Evolutionary conservation across 2,888 invertebrate species (phyloP), one percentile per base, ranked within the genome.

Genomic region (Lomographa bimaculata): DNA sequence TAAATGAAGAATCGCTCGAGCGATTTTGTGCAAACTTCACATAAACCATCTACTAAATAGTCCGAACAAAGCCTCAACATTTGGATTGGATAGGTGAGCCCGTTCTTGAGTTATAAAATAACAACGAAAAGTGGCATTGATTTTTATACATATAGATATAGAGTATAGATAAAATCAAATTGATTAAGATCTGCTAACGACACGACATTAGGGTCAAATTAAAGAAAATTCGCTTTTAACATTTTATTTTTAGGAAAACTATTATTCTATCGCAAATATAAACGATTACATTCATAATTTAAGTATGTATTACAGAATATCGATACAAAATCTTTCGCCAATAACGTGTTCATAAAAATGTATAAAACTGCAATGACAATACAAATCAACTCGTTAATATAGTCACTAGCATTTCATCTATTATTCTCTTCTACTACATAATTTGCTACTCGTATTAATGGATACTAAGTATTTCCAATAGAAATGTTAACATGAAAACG

Each of bases 311-410:
- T 67, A 65, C 57, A 65, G 71, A 72, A 73, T 71, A 78, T 74
- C 66, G 58, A 66, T 79, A 79, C 72, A 80, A 82, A 82, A 79
- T 72, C 71, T 79, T 73, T 76, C 76, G 73, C 75, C 72, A 67
- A 67, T 76, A 79, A 71, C 76, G 64, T 67, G 71, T 72, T 65
- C 71, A 75, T 83, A 83, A 77, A 85, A 82, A 82, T 80, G 80
- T 85, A 85, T 77, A 86, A 86, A 86, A 85, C 65, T 65, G 71
- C 60, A 57, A 57, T 64, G 64, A 67, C 62, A 67, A 41, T 45
- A 53, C 50, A 56, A 49, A 33, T 37, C 33, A 39, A 67, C 66
- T 60, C 57, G 57, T 64, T 27, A 19, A 47, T 59, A 59, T 58
- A 60, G 63, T 66, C 55, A 62, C 71, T 71, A 76, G 64, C 65